Evolutionary conservation across 2,113 vertebrate species (phyloP).

Genomic region (Cololabis saira): DNA sequence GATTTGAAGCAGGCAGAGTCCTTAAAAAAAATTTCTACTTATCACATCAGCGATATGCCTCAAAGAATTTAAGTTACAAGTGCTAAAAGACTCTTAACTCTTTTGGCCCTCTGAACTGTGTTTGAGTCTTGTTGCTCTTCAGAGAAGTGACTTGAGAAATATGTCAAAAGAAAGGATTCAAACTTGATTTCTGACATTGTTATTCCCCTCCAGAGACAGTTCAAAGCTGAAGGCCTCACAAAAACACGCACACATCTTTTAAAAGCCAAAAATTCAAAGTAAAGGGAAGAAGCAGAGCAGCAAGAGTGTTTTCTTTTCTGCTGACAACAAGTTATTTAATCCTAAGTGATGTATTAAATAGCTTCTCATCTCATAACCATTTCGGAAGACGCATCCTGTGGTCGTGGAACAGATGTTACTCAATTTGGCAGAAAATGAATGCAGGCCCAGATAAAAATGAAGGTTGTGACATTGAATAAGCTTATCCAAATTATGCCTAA

Average conservation of each 20-base stretch:
- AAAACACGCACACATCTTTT: background rate
- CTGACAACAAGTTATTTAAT: too few relatives aligned
- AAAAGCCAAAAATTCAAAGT: background rate
- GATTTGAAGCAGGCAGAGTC: constrained; percentile 32
- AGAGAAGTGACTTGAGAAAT: constrained; percentile 2
- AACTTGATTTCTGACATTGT: background rate
- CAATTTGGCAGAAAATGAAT: too few relatives aligned
- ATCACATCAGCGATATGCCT: constrained; percentile 23
- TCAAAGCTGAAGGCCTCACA: constrained; percentile 3
- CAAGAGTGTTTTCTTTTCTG: background rate
- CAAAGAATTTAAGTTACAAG: constrained; percentile 32
- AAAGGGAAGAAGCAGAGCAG: background rate
- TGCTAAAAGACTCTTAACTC: background rate
- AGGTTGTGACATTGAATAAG: too few relatives aligned
- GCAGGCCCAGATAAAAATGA: too few relatives aligned
- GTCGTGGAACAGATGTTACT: too few relatives aligned
- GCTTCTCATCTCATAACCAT: too few relatives aligned
- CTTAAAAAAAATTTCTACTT: constrained; percentile 37
- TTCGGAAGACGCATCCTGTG: too few relatives aligned
- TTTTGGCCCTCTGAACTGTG: background rate
- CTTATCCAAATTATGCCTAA: too few relatives aligned
- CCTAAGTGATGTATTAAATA: too few relatives aligned
- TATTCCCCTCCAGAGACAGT: background rate
- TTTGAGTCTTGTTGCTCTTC: background rate
- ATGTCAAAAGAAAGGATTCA: background rate